A percentile compares a stretch with the other conserved stretches of the same genome.
These are phyloP conservation scores for Paraplagusia blochii DNA, from an alignment of 2,113 vertebrate genomes.

Conservation along the genomic window DNA sequence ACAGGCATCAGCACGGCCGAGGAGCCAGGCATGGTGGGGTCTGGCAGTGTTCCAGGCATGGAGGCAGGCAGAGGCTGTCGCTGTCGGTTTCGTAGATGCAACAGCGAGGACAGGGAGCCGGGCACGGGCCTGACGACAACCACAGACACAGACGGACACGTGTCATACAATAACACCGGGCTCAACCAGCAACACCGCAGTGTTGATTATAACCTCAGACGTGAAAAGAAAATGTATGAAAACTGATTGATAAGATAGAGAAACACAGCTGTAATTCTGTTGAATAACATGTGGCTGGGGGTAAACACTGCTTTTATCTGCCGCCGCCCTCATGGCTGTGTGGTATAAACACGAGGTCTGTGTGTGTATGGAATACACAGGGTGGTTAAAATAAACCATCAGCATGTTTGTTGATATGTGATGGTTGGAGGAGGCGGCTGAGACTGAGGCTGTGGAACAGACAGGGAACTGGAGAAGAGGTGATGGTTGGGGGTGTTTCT, in stretches of 20 bases:
- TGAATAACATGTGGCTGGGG: not conserved
- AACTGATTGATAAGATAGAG: not conserved
- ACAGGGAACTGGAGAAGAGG: too few species aligned
- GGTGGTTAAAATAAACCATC: not conserved
- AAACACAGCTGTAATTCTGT: not conserved
- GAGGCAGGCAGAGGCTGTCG: constrained; percentile 98
- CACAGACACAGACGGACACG: constrained; percentile 12
- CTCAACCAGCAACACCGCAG: not conserved
- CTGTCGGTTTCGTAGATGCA: constrained; percentile 98
- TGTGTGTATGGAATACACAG: not conserved
- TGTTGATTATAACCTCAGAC: not conserved
- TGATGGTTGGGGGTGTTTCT: too few species aligned
- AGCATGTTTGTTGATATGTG: not conserved
- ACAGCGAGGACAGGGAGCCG: constrained; percentile 94
- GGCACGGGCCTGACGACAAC: constrained; percentile 87
- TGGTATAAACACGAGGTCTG: not conserved
- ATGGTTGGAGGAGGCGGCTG: too few species aligned
- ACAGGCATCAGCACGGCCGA: constrained; percentile 97
- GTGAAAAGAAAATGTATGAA: not conserved
- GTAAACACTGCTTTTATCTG: not conserved
- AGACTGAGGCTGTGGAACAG: too few species aligned
- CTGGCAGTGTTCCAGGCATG: constrained; percentile 97
- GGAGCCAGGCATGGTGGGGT: constrained; percentile 97
- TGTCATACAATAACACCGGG: not conserved
- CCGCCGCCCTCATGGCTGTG: not conserved